These are phyloP conservation scores for Poeciliopsis presidionis DNA, from an alignment of 2,797 vertebrate species.

Conservation along the genomic window DNA sequence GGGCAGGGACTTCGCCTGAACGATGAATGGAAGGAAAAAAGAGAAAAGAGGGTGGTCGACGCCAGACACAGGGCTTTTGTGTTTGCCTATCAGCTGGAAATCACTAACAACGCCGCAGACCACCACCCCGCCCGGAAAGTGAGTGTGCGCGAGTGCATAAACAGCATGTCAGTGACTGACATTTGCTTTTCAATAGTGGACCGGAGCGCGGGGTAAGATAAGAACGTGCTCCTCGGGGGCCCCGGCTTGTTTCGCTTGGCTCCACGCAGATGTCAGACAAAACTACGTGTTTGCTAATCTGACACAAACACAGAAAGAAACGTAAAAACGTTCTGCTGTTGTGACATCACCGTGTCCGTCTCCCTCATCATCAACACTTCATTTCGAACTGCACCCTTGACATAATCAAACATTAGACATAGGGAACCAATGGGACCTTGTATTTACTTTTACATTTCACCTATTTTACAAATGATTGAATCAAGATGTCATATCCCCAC, in stretches of 20 bases:
- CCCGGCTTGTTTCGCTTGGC: slow-evolving; percentile 31
- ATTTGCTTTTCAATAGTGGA: slow-evolving; percentile 64
- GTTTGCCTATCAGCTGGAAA: slow-evolving; percentile 75
- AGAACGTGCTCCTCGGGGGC: slow-evolving; percentile 36
- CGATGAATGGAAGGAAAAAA: slow-evolving; percentile 30
- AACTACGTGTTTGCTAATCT: slow-evolving; percentile 15
- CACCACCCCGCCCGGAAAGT: slow-evolving; percentile 33
- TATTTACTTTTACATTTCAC: not conserved
- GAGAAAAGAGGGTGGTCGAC: slow-evolving; percentile 42
- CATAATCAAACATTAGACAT: not conserved
- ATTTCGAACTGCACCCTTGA: not conserved
- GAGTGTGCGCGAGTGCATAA: slow-evolving; percentile 26
- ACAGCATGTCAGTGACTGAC: slow-evolving; percentile 51
- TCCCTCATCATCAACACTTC: not conserved
- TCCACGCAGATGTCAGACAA: slow-evolving; percentile 29
- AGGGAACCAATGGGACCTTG: not conserved
- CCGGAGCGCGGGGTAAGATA: slow-evolving; percentile 52
- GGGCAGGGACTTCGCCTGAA: slow-evolving; percentile 40
- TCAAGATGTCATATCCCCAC: not conserved
- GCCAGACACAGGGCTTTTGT: slow-evolving; percentile 69
- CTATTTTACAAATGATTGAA: not conserved
- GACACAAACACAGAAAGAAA: not conserved
- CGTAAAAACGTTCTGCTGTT: not conserved
- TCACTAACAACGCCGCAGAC: slow-evolving; percentile 62
- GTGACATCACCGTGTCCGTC: slow-evolving; percentile 7